phyloP scores from a whole-genome alignment of 2,113 vertebrate species.

The Synchiropus splendidus region DNA sequence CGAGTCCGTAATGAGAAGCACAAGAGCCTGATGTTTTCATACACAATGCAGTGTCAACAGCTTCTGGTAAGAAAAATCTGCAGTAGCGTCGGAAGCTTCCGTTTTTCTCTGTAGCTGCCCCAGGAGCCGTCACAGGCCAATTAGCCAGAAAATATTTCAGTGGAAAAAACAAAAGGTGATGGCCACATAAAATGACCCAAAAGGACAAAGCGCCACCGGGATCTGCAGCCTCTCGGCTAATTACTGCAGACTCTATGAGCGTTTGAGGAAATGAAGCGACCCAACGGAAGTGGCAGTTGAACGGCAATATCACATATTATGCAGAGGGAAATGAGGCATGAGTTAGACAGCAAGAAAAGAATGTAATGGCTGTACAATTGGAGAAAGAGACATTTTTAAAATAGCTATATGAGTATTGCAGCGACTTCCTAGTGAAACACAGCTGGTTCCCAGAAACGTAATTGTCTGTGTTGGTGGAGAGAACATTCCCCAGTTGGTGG shows the following conservation, averaged over 20 bases:
- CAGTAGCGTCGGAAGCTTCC: constrained; percentile 2
- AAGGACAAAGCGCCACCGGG: constrained; percentile 15
- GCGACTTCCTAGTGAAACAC: too few relatives aligned
- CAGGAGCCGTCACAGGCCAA: constrained; percentile 35
- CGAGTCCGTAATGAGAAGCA: constrained; percentile 43
- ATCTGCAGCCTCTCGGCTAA: constrained; percentile 19
- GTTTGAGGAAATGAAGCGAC: background rate
- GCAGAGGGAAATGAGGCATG: too few relatives aligned
- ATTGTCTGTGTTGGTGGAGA: too few relatives aligned
- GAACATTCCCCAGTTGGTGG: too few relatives aligned
- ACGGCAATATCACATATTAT: too few relatives aligned
- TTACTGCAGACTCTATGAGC: constrained; percentile 9
- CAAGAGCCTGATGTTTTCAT: constrained; percentile 16
- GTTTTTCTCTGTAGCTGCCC: constrained; percentile 5
- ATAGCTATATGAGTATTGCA: too few relatives aligned
- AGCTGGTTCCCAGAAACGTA: too few relatives aligned
- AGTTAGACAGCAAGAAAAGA: too few relatives aligned
- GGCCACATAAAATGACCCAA: constrained; percentile 29
- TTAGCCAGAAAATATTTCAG: constrained; percentile 30
- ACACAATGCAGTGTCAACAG: constrained; percentile 24
- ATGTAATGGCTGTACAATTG: too few relatives aligned
- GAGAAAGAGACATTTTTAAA: too few relatives aligned
- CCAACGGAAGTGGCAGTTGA: too few relatives aligned
- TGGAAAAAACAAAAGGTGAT: constrained; percentile 26
- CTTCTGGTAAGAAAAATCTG: constrained; percentile 12